Evolutionary conservation across 2,797 vertebrate genomes (phyloP), one percentile per base, ranked within the genome.

Genomic region (Alauda arvensis): DNA sequence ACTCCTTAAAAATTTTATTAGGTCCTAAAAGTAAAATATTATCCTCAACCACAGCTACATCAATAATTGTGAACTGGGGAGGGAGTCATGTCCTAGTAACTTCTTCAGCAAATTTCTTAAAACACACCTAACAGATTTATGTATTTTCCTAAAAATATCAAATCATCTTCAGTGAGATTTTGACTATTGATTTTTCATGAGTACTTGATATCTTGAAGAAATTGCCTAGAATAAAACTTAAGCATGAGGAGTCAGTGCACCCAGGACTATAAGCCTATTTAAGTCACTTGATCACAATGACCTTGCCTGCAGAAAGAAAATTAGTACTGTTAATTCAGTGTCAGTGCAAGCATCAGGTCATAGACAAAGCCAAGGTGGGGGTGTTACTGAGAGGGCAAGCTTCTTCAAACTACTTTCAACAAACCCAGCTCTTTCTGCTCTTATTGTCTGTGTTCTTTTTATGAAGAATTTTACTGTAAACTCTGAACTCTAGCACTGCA

Each of bases 101-200:
- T 6, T 34, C 68, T 75, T 63, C 7, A 5, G n/a, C 6, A 63
- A 78, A 34, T 34, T 63, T 79, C 19, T 84, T 92, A 25, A 66
- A 86, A 77, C 23, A 23, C 21, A 46, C n/a, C 14, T n/a, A 63
- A 53, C 0, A 0, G 33, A 80, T 83, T 57, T 6, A 75, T 26
- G 14, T 68, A 12, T 46, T 43, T 48, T 83, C 46, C 59, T 55
- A 68, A 88, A 88, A 74, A 45, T 34, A 49, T 80, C 13, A 26
- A 55, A 28, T 57, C 2, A 33, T 33, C 40, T 77, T 37, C 16
- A 68, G 14, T 16, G 24, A 60, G 37, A 87, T 24, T 48, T 74
- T 68, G 14, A 48, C 51, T 77, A 70, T 40, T 75, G 51, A 90
- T 80, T 90, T 90, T 85, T 61, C 66, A 40, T 62, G 52, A 88